A percentile compares a stretch with the other conserved stretches of the same genome.
These are phyloP conservation scores for Andrena flavipes DNA, from an alignment of 2,888 invertebrate genomes.

Conservation along the genomic window DNA sequence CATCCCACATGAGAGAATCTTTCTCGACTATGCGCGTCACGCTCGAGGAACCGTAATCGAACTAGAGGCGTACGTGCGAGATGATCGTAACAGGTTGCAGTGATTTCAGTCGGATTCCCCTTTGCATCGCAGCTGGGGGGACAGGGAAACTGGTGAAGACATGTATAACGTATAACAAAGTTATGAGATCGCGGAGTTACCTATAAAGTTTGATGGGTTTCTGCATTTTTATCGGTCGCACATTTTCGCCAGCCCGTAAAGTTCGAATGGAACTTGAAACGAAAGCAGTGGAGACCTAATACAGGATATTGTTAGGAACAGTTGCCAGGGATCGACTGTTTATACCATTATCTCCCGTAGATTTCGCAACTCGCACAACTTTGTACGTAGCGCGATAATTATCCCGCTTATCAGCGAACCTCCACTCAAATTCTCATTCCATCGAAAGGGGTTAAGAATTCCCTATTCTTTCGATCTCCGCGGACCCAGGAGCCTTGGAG, in stretches of 20 bases:
- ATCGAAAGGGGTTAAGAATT: background rate
- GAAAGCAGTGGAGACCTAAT: no score
- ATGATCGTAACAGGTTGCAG: constrained; percentile 16
- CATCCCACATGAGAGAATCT: constrained; percentile 1
- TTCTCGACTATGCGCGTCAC: constrained; percentile 39
- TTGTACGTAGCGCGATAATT: background rate
- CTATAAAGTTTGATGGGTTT: constrained; percentile 2
- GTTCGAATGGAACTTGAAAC: no score
- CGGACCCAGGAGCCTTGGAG: background rate
- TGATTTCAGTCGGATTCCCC: constrained; percentile 5
- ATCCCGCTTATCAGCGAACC: background rate
- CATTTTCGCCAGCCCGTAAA: no score
- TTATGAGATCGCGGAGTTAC: background rate
- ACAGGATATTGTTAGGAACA: no score
- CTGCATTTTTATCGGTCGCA: background rate
- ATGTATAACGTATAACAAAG: background rate
- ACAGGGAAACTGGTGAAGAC: background rate
- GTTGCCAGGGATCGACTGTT: no score
- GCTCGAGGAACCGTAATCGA: constrained; percentile 36
- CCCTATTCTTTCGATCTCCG: background rate
- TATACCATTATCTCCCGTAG: no score
- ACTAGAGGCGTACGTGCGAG: constrained; percentile 41
- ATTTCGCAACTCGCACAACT: background rate
- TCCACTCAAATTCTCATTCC: background rate
- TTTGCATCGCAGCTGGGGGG: background rate